phyloP scores from a whole-genome alignment of 1,140 invertebrate genomes.

The Leptinotarsa undecemlineata region DNA sequence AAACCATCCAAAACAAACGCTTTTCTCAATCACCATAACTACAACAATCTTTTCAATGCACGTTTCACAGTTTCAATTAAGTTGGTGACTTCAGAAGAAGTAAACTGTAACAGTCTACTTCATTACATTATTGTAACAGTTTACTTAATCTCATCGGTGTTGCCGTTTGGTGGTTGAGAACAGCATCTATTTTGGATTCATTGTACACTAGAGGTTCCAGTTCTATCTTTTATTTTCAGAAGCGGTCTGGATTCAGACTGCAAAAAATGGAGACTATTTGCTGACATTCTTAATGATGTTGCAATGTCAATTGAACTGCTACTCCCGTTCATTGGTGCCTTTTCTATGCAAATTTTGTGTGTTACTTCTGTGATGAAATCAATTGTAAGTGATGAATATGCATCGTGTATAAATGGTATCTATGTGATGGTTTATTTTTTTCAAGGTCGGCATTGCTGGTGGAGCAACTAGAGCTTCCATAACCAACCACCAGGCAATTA shows the following conservation, averaged over 20 bases:
- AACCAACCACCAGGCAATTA: conserved; percentile 87
- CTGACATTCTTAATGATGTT: conserved; percentile 90
- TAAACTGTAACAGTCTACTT: too few species aligned
- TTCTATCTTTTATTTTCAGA: conserved; percentile 57
- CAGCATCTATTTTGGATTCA: too few species aligned
- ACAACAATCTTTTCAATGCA: too few species aligned
- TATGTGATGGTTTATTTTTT: conserved; percentile 4
- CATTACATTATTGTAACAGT: too few species aligned
- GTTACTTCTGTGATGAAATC: conserved; percentile 71
- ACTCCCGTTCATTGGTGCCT: conserved; percentile 65
- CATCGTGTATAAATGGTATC: too few species aligned
- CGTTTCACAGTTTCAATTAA: too few species aligned
- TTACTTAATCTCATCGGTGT: too few species aligned
- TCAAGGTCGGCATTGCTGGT: conserved; percentile 77
- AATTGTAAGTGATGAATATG: conserved; percentile 59
- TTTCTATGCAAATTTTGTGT: conserved; percentile 68
- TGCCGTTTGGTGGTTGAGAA: too few species aligned
- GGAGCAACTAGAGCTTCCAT: conserved; percentile 90
- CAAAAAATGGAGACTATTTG: conserved; percentile 94
- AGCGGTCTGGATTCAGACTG: conserved; percentile 79
- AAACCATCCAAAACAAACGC: too few species aligned
- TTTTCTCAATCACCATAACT: too few species aligned
- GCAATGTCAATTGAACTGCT: conserved; percentile 83
- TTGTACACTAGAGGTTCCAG: too few species aligned
- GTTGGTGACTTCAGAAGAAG: too few species aligned